Percentiles rank a stretch among this genome's conserved stretches.
phyloP scores from a whole-genome alignment of 35 echinoderm and acorn worm genomes.

The Hemicentrotus pulcherrimus region DNA sequence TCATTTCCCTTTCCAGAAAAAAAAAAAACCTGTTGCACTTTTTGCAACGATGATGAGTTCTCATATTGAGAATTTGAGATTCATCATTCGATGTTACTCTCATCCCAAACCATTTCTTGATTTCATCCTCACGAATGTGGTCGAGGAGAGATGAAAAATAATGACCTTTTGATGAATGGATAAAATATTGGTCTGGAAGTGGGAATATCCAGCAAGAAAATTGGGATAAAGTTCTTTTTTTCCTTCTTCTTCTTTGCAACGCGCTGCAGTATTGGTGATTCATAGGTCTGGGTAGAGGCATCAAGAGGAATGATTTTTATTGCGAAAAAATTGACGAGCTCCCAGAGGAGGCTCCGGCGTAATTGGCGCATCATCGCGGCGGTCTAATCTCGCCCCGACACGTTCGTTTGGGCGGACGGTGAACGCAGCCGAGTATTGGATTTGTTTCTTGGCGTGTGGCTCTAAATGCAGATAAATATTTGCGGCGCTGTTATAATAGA shows the following conservation, averaged over 20 bases:
- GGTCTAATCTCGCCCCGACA: slow-evolving; percentile 36
- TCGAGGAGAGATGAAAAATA: background rate
- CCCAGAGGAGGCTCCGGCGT: slow-evolving; percentile 37
- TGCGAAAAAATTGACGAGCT: slow-evolving; percentile 45
- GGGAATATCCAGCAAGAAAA: slow-evolving; percentile 30
- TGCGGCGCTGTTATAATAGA: slow-evolving; percentile 43
- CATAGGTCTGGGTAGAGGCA: background rate
- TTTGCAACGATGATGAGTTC: background rate
- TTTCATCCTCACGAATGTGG: background rate
- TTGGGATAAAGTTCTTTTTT: background rate
- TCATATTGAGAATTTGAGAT: background rate
- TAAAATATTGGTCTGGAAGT: slow-evolving; percentile 45
- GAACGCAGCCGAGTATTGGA: slow-evolving; percentile 37
- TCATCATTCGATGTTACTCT: slow-evolving; percentile 14
- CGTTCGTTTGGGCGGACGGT: slow-evolving; percentile 37
- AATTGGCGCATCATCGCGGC: slow-evolving; percentile 51
- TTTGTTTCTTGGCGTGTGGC: slow-evolving; percentile 44
- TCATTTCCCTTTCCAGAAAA: background rate
- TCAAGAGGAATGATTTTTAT: slow-evolving; percentile 48
- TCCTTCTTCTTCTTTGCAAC: background rate
- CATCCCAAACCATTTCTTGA: background rate
- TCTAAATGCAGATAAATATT: slow-evolving; percentile 49
- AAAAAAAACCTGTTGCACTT: slow-evolving; percentile 23
- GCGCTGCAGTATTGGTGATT: background rate
- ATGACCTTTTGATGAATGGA: slow-evolving; percentile 34